A percentile compares a stretch with the other conserved stretches of the same genome.
phyloP scores from a whole-genome alignment of 1,140 invertebrate genomes.

The Ladona fulva region DNA sequence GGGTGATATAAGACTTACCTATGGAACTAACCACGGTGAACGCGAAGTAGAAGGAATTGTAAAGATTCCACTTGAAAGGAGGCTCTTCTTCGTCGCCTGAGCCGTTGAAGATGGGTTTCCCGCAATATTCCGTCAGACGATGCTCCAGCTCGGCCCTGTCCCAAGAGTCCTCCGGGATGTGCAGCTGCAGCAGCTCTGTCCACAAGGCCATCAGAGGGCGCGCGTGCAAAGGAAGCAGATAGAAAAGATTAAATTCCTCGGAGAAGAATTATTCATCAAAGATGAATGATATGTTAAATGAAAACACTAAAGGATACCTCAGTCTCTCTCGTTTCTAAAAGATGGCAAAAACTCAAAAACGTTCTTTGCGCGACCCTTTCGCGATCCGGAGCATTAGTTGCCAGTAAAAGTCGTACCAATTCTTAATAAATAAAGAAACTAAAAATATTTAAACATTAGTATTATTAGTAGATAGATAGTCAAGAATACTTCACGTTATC shows the following conservation, averaged over 20 bases:
- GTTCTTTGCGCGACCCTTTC: no score
- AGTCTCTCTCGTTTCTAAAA: no score
- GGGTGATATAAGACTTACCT: conserved; percentile 61
- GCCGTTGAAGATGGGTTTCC: neutral
- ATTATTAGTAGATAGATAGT: no score
- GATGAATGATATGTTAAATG: no score
- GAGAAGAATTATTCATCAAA: no score
- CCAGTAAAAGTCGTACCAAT: no score
- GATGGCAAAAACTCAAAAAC: no score
- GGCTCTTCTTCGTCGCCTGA: conserved; percentile 40
- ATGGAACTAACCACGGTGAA: conserved; percentile 92
- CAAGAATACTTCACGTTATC: no score
- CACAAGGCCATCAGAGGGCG: neutral
- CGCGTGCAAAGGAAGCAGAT: neutral
- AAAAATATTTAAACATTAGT: no score
- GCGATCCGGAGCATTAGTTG: no score
- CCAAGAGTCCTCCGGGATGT: conserved; percentile 45
- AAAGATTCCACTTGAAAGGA: conserved; percentile 73
- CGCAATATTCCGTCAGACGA: conserved; percentile 27
- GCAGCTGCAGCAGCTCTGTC: neutral
- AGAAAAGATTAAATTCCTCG: neutral
- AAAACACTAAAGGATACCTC: no score
- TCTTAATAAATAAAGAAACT: no score
- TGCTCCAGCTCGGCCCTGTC: conserved; percentile 55
- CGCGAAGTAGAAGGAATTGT: conserved; percentile 89